Conservation (phyloP, 1,140 invertebrate genomes). For the Ceratina japonica region DNA sequence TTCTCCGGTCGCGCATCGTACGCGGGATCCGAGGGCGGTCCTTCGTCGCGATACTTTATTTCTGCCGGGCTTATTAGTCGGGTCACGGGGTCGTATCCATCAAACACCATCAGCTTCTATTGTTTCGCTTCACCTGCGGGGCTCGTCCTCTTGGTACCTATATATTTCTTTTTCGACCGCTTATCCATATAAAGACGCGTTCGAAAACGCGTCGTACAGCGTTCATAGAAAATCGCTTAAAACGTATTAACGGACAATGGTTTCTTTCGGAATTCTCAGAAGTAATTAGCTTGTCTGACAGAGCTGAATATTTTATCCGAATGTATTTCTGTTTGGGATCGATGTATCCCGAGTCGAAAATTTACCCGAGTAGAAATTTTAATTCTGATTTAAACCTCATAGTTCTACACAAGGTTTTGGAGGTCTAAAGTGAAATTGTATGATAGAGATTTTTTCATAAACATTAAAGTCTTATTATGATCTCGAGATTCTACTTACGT, state of each 20-base stretch:
- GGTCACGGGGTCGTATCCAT: conserved; percentile 66
- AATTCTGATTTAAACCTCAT: no score
- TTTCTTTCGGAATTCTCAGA: background rate
- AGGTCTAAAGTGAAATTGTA: no score
- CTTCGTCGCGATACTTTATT: conserved; percentile 57
- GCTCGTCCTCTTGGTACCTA: conserved; percentile 24
- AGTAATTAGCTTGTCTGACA: background rate
- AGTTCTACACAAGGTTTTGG: no score
- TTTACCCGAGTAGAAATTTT: no score
- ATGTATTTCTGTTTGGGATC: no score
- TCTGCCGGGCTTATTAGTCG: conserved; percentile 62
- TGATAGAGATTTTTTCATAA: no score
- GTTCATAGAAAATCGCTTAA: conserved; percentile 5
- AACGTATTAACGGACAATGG: background rate
- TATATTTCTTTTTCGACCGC: conserved; percentile 38
- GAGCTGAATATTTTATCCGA: background rate
- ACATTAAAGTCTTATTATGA: no score
- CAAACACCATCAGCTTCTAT: conserved; percentile 65
- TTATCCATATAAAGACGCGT: conserved; percentile 42
- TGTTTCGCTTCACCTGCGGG: conserved; percentile 62
- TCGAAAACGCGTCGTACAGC: conserved; percentile 33
- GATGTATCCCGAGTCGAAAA: no score
- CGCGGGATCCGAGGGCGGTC: conserved; percentile 34
- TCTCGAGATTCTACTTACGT: no score
- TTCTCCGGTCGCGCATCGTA: conserved; percentile 19